Base-by-base conservation (phyloP, 2,888 invertebrate species). In the Cephus pulcher region DNA sequence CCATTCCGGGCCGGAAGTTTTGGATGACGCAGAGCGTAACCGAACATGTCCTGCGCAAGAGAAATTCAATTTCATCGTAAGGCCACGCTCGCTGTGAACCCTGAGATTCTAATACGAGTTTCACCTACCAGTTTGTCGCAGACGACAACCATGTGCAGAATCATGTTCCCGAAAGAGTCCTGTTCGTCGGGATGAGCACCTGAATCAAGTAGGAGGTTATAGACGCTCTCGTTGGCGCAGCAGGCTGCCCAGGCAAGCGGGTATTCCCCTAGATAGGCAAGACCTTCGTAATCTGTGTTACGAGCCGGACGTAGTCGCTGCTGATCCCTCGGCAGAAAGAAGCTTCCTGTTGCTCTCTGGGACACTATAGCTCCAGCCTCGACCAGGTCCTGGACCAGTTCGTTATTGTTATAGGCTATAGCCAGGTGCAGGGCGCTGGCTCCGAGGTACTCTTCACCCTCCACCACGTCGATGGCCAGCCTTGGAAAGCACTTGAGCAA, bases 131-230 rank as follows among this genome's bases (percentile, higher is more conserved):
- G 93, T 92, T 99, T 98, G 92, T 99, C 98, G 89, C 98, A 96
- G 80, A 99, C 98, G 69, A 99, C 99, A 69, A 99, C 98, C 98
- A 99, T 99, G 90, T 99, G 99, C n/a, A 99, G 93, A 82, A 99
- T 98, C 95, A 98, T 99, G 91, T 99, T 99, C 15, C 99, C 99
- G 89, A 98, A 99, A 0, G 97, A 95, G 91, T 99, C 99, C 90
- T 98, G 97, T n/a, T 95, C 94, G 91, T 99, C 98, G 0, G 99
- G 99, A 92, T 99, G 96, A 0, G 99, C 98, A 1, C 97, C 98
- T 74, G 95, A 95, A 86, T 98, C 98, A 77, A 99, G 93, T 2
- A 99, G 93, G 80, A 98, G 94, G 92, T 99, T 99, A 91, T 99
- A 99, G 15, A 98, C 98, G 76, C 98, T 97, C 92, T 99, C 98